Base-by-base conservation (phyloP, 2,113 vertebrate genomes). In the Spermophilus dauricus region DNA sequence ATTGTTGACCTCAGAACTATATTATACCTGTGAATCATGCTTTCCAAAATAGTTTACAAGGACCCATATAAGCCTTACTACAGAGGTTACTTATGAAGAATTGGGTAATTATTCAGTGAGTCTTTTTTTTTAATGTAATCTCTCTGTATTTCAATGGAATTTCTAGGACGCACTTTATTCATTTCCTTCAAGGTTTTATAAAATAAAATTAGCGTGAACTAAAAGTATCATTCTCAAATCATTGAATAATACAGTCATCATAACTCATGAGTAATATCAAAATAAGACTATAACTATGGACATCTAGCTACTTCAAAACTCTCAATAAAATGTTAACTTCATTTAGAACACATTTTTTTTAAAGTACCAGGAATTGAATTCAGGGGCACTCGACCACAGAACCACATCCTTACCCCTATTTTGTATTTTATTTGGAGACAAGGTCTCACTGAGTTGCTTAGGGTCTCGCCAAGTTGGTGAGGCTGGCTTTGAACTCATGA, bases 311-410 rank as follows among this genome's bases (percentile, higher is more conserved):
- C 9, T 30, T 86, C 0, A n/a, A 28, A 93, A 24, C 9, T n/a
- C 11, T 63, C 58, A 91, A 87, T 37, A 69, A 73, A 86, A 81
- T 42, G 28, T 24, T 39, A 76, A 72, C 53, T 89, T 90, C 9
- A 58, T 67, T 95, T 76, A 73, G 51, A 95, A 81, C 22, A 51
- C 17, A 90, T 93, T 93, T 87, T 92, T 87, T 83, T 48, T 65
- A 16, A 53, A 9, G 51, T 53, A 53, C 51, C 51, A 16, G 51
- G 14, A 32, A 20, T 53, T 53, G 51, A 53, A 53, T 3, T 53
- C 51, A 53, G 51, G 51, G 14, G 14, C 14, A 53, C 51, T 51
- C 0, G 51, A 51, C 11, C 13, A 51, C 10, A 14, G 45, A 45
- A 8, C 51, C 51, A 51, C 13, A 51, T 51, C 10, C 51, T 13